Base-by-base conservation (phyloP, 2,113 vertebrate genomes). In the Lynx canadensis region DNA sequence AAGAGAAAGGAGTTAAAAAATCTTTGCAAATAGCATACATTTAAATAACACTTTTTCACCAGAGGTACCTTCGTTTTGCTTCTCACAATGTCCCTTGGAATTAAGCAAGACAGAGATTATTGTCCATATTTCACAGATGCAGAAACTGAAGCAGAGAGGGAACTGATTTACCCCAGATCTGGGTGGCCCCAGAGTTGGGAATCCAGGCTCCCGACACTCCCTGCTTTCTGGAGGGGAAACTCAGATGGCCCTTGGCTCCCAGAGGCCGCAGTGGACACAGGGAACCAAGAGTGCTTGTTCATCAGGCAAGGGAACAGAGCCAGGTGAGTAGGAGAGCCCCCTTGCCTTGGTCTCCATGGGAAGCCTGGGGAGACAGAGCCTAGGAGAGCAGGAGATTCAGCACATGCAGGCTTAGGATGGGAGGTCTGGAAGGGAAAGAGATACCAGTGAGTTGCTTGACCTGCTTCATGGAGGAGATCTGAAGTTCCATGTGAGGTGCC, bases 151-250 rank as follows among this genome's bases (percentile, higher is more conserved):
- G 65, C 55, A 45, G 69, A 23, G 48, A 74, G 29, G 45, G 33
- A 21, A 65, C 12, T 33, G 68, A 45, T 50, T 52, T 76, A 33
- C 5, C 21, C 16, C 7, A 18, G 73, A 48, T 78, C 57, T 6
- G 74, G 27, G 38, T 5, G 18, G 69, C 19, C 27, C 33, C 33
- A 27, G 71, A 48, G 16, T 63, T 18, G 27, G 71, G 50, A 13
- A 16, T 7, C 7, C 0, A 1, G 69, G 57, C 27, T 38, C 38
- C 3, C 0, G 13, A n/a, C 31, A 66, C 33, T 68, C 31, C 8
- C 16, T 60, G 6, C 73, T 57, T 60, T 48, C 31, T 93, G 38
- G 6, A 19, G 60, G 9, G 27, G 48, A 55, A 27, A 41, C 48
- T 74, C 52, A 5, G 74, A 50, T 73, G 38, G 33, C 18, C 13